phyloP scores from a whole-genome alignment of 2,888 invertebrate genomes.

The Stegophylla sp. region DNA sequence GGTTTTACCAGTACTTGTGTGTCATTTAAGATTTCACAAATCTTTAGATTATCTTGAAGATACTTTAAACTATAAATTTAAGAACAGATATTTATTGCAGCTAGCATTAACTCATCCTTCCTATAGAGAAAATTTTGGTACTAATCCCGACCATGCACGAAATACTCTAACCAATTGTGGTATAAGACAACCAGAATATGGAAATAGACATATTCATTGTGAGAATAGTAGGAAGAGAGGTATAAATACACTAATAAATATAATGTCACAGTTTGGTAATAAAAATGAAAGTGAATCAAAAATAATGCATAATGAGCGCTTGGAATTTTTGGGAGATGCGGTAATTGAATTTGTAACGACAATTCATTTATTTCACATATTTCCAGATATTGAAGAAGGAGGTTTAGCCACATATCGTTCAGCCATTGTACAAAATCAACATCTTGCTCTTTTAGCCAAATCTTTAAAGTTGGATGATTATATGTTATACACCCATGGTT shows the following conservation, averaged over 20 bases:
- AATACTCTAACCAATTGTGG: conserved; percentile 98
- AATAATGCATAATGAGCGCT: conserved; percentile 92
- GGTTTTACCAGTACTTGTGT: conserved; percentile 90
- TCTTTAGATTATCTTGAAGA: conserved; percentile 83
- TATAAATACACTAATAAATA: conserved; percentile 95
- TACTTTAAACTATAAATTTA: conserved; percentile 82
- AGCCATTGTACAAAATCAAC: conserved; percentile 98
- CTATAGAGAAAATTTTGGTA: conserved; percentile 95
- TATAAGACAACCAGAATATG: conserved; percentile 93
- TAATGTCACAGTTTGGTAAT: conserved; percentile 95
- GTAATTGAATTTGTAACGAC: conserved; percentile 96
- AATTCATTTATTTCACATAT: conserved; percentile 95
- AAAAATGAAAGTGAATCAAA: conserved; percentile 88
- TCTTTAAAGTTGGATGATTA: conserved; percentile 80
- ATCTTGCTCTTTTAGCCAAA: conserved; percentile 90
- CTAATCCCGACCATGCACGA: conserved; percentile 96
- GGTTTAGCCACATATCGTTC: conserved; percentile 96
- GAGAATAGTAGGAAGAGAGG: conserved; percentile 91
- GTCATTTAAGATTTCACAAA: conserved; percentile 93
- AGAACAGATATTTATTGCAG: conserved; percentile 86
- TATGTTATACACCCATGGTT: conserved; percentile 97
- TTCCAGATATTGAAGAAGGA: conserved; percentile 95
- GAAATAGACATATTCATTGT: conserved; percentile 89
- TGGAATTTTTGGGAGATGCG: conserved; percentile 98
- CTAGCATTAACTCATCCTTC: conserved; percentile 98